phyloP scores from a whole-genome alignment of 1,140 invertebrate species.

The Steinernema khuongi region DNA sequence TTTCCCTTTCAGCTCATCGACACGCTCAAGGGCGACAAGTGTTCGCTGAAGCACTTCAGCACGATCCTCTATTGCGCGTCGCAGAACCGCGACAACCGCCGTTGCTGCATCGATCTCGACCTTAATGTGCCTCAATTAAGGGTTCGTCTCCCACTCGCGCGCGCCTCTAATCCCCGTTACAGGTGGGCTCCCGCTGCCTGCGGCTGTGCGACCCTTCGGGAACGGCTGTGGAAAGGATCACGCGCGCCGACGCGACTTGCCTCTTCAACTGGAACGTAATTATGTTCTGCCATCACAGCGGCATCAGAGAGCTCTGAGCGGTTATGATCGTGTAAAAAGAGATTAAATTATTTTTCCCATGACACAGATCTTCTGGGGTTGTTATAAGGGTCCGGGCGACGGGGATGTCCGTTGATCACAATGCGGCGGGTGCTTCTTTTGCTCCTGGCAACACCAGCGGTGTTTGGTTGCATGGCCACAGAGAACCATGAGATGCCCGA shows the following conservation, averaged over 20 bases:
- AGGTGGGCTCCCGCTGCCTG: conserved; percentile 40
- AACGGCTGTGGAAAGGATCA: conserved; percentile 33
- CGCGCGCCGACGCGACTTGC: conserved; percentile 38
- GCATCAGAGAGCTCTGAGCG: conserved; percentile 36
- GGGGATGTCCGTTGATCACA: not conserved
- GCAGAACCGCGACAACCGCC: conserved; percentile 40
- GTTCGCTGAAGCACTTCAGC: conserved; percentile 32
- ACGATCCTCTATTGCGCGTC: conserved; percentile 40
- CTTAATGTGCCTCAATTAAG: conserved; percentile 38
- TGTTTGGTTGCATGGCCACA: no score
- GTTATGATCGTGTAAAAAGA: not conserved
- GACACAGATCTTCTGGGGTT: not conserved
- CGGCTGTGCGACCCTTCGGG: conserved; percentile 41
- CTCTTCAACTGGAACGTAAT: conserved; percentile 41
- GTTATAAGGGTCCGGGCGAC: not conserved
- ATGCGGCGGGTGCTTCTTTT: not conserved
- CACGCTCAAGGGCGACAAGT: conserved; percentile 29
- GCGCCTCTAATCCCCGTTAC: not conserved
- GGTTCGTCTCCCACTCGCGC: conserved; percentile 4
- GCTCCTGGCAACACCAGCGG: no score
- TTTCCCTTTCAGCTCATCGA: conserved; percentile 32
- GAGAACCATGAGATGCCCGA: no score
- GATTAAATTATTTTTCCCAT: conserved; percentile 11
- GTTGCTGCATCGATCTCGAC: conserved; percentile 36
- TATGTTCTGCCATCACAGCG: conserved; percentile 42